Evolutionary conservation across 2,888 invertebrate species (phyloP).

Genomic region (Scaptomyza parva): DNA sequence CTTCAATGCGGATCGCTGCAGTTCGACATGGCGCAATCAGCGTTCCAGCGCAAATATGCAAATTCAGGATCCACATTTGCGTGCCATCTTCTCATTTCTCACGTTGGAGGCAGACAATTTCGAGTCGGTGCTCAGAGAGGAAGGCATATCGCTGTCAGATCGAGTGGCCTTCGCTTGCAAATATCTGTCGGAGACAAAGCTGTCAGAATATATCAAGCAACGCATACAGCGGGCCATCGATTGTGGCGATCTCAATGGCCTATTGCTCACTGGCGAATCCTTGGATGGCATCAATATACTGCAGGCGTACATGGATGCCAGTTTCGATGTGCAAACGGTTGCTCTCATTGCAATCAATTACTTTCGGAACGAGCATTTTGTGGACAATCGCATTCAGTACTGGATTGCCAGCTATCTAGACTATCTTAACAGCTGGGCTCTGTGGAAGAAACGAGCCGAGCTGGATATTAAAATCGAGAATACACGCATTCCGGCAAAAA

Average conservation of each 20-base stretch:
- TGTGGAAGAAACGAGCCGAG: constrained; percentile 95
- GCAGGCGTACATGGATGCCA: constrained; percentile 91
- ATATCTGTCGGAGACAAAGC: constrained; percentile 92
- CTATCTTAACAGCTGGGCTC: constrained; percentile 94
- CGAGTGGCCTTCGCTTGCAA: constrained; percentile 96
- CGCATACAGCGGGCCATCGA: constrained; percentile 89
- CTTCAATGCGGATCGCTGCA: constrained; percentile 93
- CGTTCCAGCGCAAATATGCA: constrained; percentile 90
- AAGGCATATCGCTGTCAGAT: constrained; percentile 93
- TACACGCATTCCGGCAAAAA: constrained; percentile 86
- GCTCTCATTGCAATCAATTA: constrained; percentile 92
- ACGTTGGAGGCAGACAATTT: constrained; percentile 92
- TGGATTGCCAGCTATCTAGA: constrained; percentile 93
- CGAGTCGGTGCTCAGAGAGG: constrained; percentile 92
- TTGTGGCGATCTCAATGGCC: constrained; percentile 92
- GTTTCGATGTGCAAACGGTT: constrained; percentile 96
- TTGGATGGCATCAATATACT: constrained; percentile 90
- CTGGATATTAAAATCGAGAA: constrained; percentile 93
- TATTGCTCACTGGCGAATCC: constrained; percentile 93
- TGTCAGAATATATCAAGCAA: constrained; percentile 91
- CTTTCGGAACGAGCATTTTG: constrained; percentile 89
- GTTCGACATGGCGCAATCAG: constrained; percentile 90
- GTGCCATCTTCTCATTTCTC: constrained; percentile 95
- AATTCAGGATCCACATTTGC: constrained; percentile 94
- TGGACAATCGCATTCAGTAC: constrained; percentile 87